Evolutionary conservation across 2,888 invertebrate genomes (phyloP).

Genomic region (Iphiclides podalirius): DNA sequence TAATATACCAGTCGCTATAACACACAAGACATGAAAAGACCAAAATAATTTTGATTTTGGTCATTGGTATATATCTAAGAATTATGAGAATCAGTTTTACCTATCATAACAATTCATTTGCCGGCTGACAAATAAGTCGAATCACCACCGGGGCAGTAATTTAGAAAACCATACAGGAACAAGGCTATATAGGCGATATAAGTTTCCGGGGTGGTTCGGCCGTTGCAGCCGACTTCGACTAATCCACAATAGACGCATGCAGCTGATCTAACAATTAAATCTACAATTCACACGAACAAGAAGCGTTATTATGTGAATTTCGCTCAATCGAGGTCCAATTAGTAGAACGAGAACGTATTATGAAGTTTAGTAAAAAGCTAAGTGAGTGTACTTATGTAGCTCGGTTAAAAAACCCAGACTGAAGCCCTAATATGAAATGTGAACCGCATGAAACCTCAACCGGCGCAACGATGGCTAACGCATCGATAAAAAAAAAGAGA

Average conservation of each 20-base stretch:
- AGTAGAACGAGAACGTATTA: constrained; percentile 13
- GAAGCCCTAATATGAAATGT: constrained; percentile 17
- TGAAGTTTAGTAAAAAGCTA: constrained; percentile 24
- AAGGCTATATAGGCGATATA: constrained; percentile 17
- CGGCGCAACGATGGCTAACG: constrained; percentile 24
- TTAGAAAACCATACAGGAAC: no score
- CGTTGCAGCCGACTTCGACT: constrained; percentile 19
- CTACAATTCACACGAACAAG: constrained; percentile 28
- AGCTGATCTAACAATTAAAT: constrained; percentile 31
- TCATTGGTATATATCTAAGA: constrained; percentile 3
- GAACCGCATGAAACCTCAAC: constrained; percentile 19
- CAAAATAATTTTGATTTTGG: no score
- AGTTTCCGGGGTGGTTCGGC: constrained; percentile 22
- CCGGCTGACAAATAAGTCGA: constrained; percentile 16
- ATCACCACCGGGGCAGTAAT: constrained; percentile 6
- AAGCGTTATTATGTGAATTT: constrained; percentile 33
- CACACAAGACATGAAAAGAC: no score
- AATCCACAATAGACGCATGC: constrained; percentile 34
- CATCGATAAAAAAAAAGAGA: constrained; percentile 3
- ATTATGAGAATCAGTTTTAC: neutral
- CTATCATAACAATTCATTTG: neutral
- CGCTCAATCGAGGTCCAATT: constrained; percentile 14
- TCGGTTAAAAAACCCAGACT: constrained; percentile 5
- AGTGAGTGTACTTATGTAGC: neutral
- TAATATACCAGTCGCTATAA: neutral